Conservation (phyloP, 1,140 invertebrate species). For the Planococcus citri region DNA sequence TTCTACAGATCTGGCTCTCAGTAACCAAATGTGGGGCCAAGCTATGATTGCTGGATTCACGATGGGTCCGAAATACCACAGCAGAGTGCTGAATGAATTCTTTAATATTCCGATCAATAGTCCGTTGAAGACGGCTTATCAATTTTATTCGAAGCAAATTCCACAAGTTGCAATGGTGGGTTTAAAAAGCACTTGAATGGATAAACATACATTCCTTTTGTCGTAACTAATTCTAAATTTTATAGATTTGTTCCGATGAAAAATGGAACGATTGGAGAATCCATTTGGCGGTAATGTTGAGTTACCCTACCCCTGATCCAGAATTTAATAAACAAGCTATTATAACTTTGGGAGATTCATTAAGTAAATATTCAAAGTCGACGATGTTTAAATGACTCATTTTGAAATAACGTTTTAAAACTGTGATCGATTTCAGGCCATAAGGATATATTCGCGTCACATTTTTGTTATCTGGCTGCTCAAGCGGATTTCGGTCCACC, state of each 20-base stretch:
- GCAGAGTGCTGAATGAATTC: slow-evolving; percentile 76
- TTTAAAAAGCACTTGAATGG: too few relatives aligned
- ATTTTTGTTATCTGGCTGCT: slow-evolving; percentile 87
- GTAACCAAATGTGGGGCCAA: slow-evolving; percentile 81
- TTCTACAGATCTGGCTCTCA: slow-evolving; percentile 73
- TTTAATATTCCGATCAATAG: slow-evolving; percentile 72
- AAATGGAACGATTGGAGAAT: slow-evolving; percentile 92
- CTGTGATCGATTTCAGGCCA: slow-evolving; percentile 32
- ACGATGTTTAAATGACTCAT: too few relatives aligned
- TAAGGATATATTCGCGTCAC: slow-evolving; percentile 69
- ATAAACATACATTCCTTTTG: too few relatives aligned
- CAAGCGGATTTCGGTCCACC: slow-evolving; percentile 59
- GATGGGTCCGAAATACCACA: slow-evolving; percentile 74
- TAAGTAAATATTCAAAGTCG: slow-evolving; percentile 39
- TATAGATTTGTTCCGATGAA: slow-evolving; percentile 61
- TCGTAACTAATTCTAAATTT: too few relatives aligned
- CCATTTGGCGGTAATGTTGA: slow-evolving; percentile 86
- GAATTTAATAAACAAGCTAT: slow-evolving; percentile 75
- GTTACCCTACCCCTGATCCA: slow-evolving; percentile 64
- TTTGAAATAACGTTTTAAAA: too few relatives aligned
- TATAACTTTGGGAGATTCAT: slow-evolving; percentile 53
- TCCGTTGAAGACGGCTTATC: slow-evolving; percentile 85
- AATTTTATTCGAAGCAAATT: slow-evolving; percentile 71
- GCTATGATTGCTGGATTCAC: slow-evolving; percentile 82
- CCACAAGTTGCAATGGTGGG: slow-evolving; percentile 76